Percentiles rank a stretch among this genome's conserved stretches.
Evolutionary conservation across 2,113 vertebrate genomes (phyloP).

Genomic region (Acanthisitta chloris): DNA sequence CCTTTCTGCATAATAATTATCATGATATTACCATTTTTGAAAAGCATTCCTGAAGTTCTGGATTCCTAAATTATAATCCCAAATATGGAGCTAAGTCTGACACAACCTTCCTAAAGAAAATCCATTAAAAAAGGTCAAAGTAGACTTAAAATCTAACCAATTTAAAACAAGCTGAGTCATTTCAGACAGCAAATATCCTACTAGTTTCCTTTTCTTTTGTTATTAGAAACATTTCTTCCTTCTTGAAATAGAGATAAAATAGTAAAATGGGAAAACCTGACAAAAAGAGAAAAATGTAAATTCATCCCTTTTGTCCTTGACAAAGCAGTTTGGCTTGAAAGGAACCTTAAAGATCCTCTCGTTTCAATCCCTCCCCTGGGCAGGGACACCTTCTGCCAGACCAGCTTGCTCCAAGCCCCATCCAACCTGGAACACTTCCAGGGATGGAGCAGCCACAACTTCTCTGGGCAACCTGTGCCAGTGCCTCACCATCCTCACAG

Average conservation of each 20-base stretch:
- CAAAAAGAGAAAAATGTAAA: background rate
- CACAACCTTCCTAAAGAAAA: background rate
- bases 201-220: background rate
- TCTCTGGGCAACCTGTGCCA: background rate
- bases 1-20: background rate
- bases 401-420: rapidly evolving
- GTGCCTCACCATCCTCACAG: rapidly evolving
- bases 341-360: background rate
- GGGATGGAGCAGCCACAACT: background rate
- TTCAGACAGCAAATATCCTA: background rate
- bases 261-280: background rate
- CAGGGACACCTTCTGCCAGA: background rate
- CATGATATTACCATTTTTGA: background rate
- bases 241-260: background rate
- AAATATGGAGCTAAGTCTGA: background rate
- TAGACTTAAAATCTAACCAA: background rate
- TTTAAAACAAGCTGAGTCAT: background rate
- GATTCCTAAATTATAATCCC: background rate
- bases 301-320: background rate
- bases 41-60: background rate
- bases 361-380: rapidly evolving
- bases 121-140: background rate
- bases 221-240: background rate
- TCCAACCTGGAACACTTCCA: rapidly evolving
- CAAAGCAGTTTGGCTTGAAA: background rate